A percentile compares a stretch with the other conserved stretches of the same genome.
phyloP scores from a whole-genome alignment of 1,140 invertebrate genomes.

The Ceratosolen fusciceps region DNA sequence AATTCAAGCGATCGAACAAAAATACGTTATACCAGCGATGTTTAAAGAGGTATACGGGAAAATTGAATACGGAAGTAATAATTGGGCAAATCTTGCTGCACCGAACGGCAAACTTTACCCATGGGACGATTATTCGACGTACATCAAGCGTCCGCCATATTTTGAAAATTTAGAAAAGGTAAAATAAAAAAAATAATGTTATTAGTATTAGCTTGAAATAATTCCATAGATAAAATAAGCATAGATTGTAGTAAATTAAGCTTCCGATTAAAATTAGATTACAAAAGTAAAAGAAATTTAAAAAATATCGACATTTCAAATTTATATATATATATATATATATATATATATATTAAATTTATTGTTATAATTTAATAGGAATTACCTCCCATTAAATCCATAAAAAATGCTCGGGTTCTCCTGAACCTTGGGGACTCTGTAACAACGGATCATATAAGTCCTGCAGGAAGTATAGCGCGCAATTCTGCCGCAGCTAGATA shows the following conservation, averaged over 20 bases:
- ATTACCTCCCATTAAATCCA: conserved; percentile 73
- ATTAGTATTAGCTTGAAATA: too few species aligned
- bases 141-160: conserved; percentile 98
- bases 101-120: conserved; percentile 90
- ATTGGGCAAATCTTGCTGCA: conserved; percentile 88
- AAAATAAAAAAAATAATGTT: conserved; percentile 33
- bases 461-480: conserved; percentile 96
- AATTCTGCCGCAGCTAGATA: conserved; percentile 95
- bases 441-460: conserved; percentile 98
- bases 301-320: too few species aligned
- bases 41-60: conserved; percentile 93
- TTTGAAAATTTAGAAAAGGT: conserved; percentile 89
- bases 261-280: too few species aligned
- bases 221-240: too few species aligned
- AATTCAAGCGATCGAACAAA: conserved; percentile 90
- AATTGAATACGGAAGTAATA: conserved; percentile 87
- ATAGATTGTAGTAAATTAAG: not conserved
- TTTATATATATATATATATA: too few species aligned
- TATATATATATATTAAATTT: too few species aligned
- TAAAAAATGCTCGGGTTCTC: conserved; percentile 82
- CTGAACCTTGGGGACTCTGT: conserved; percentile 94
- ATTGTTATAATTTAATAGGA: conserved; percentile 64
- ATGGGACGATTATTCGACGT: conserved; percentile 93
- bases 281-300: too few species aligned
- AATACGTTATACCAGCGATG: conserved; percentile 96